Base-by-base conservation (phyloP, 2,888 invertebrate genomes). In the Dermolepida albohirtum region DNA sequence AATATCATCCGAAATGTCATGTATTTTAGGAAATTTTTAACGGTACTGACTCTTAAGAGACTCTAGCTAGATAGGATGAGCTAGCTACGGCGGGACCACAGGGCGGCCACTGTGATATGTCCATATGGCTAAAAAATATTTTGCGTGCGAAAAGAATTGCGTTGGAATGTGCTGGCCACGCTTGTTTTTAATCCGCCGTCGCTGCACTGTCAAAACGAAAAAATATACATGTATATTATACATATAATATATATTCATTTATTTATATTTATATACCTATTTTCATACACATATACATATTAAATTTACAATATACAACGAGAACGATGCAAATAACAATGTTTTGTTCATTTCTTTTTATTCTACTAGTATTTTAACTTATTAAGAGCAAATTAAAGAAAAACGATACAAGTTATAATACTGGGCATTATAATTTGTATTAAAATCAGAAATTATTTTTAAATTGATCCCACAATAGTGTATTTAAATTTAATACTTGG, bases 41-140 rank as follows among this genome's bases (percentile, higher is more conserved):
- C 43, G 34, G 44, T 40, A 65, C 47, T 43, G 54, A 55, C 65
- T 70, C 69, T 70, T 70, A 71, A 71, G 70, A 71, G 72, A 57
- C 65, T 70, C 69, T 71, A 71, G 72, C 72, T 71, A 71, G 72
- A 57, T 57, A 57, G 43, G 69, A 70, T 71, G 67, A 69, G 69
- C 74, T 76, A 74, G 75, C 74, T 74, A 73, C 74, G 77, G 78
- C 78, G 75, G 76, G 78, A 78, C 80, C 78, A 79, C 78, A 78
- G 80, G 78, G 78, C 80, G 80, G 83, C 80, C 78, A 74, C 77
- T 80, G 55, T 57, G 81, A 82, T 82, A 82, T 82, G 82, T 83
- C 78, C 78, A 75, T 78, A 57, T 77, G 77, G 74, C 77, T 76
- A 43, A 57, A 57, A 55, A 44, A 27, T 43, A 1, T 29, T 27